Percentiles rank a stretch among this genome's conserved stretches.
Conservation (phyloP, 53 echinoderm and acorn worm species). For the Paracentrotus lividus region DNA sequence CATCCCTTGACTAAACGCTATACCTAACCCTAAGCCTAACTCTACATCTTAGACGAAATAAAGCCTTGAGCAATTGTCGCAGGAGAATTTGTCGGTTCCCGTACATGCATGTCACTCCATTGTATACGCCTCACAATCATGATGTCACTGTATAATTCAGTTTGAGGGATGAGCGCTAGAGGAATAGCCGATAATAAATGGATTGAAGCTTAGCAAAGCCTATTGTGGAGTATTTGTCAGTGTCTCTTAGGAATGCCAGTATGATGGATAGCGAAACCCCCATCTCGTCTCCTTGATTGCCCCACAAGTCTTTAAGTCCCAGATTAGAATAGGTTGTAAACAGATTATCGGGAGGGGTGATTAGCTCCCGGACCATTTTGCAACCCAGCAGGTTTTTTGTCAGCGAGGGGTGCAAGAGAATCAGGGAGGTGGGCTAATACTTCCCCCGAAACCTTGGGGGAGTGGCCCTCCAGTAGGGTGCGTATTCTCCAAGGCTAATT, state of each 20-base stretch:
- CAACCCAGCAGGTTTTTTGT: constrained; percentile 20
- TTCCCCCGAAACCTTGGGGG: constrained; percentile 18
- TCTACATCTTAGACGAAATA: too few species aligned
- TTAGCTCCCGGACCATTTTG: constrained; percentile 38
- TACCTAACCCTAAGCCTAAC: too few species aligned
- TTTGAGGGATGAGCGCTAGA: constrained; percentile 64
- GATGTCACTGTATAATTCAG: constrained; percentile 60
- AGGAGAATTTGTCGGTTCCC: too few species aligned
- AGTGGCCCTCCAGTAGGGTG: constrained; percentile 31
- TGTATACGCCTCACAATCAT: constrained; percentile 41
- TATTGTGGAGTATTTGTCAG: constrained; percentile 58
- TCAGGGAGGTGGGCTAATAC: constrained; percentile 40
- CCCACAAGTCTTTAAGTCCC: constrained; percentile 57
- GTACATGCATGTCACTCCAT: constrained; percentile 7
- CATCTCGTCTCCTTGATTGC: constrained; percentile 35
- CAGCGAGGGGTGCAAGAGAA: not conserved
- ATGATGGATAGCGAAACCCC: constrained; percentile 61
- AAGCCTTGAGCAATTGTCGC: too few species aligned
- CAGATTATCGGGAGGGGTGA: constrained; percentile 52
- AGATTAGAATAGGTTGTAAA: constrained; percentile 64
- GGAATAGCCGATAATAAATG: constrained; percentile 45
- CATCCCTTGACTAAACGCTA: too few species aligned
- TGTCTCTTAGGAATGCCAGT: constrained; percentile 16
- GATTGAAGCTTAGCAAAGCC: constrained; percentile 54
- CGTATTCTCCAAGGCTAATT: constrained; percentile 70